Percentiles rank a stretch among this genome's conserved stretches.
Conservation (phyloP, 1,140 invertebrate species). For the Lamellibrachia luymesi region DNA sequence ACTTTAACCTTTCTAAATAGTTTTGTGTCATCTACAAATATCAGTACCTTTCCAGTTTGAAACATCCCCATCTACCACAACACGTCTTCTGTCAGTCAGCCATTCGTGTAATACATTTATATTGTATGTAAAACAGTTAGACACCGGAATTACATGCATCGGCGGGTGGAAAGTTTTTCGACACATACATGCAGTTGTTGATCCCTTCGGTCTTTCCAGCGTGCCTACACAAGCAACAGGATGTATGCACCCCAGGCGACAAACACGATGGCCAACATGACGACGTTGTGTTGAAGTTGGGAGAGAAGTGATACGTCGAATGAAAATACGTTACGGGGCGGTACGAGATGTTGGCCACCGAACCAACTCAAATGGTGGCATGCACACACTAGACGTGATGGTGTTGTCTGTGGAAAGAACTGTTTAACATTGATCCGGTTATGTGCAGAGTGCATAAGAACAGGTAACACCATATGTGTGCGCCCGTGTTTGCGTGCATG, state of each 20-base stretch:
- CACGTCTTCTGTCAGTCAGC: too few relatives aligned
- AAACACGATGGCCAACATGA: not conserved
- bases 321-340: not conserved
- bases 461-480: too few relatives aligned
- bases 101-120: too few relatives aligned
- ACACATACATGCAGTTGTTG: not conserved
- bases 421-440: too few relatives aligned
- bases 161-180: not conserved
- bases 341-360: not conserved
- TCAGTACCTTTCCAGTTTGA: too few relatives aligned
- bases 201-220: not conserved
- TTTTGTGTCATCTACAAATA: too few relatives aligned
- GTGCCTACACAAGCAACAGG: not conserved
- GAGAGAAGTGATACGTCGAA: not conserved
- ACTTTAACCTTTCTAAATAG: too few relatives aligned
- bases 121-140: too few relatives aligned
- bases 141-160: not conserved
- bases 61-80: too few relatives aligned
- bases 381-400: not conserved
- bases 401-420: not conserved
- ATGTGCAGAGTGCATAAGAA: too few relatives aligned
- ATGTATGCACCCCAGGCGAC: not conserved
- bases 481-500: too few relatives aligned
- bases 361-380: not conserved
- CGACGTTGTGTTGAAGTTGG: not conserved